Evolutionary conservation across 2,888 invertebrate genomes (phyloP).

Genomic region (Plagodis dolabraria): DNA sequence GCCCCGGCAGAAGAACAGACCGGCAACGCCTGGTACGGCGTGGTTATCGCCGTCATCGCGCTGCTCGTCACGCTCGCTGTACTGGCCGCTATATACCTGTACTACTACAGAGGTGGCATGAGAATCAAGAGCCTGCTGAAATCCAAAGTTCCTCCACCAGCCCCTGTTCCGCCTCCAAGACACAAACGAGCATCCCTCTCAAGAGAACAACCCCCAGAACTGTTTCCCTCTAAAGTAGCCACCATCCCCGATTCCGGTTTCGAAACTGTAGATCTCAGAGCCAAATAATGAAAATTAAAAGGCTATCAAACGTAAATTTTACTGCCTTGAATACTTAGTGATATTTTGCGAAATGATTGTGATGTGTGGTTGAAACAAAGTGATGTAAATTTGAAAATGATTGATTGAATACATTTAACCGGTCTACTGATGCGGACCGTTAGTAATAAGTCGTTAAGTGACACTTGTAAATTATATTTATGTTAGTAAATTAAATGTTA

Average conservation of each 20-base stretch:
- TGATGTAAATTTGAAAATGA: too few relatives aligned
- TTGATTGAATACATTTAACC: not conserved
- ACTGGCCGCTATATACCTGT: slow-evolving; percentile 88
- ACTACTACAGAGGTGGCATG: slow-evolving; percentile 90
- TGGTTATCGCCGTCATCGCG: slow-evolving; percentile 87
- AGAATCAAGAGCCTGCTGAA: slow-evolving; percentile 87
- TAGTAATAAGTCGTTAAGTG: slow-evolving; percentile 42
- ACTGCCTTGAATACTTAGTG: slow-evolving; percentile 46
- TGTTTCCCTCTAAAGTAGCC: slow-evolving; percentile 65
- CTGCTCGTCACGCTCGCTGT: slow-evolving; percentile 87
- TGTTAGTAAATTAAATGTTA: slow-evolving; percentile 65
- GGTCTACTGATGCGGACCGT: slow-evolving; percentile 33
- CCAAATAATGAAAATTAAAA: slow-evolving; percentile 49
- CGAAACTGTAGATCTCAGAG: slow-evolving; percentile 76
- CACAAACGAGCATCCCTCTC: slow-evolving; percentile 72
- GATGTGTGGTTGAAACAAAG: slow-evolving; percentile 38
- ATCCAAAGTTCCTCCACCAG: slow-evolving; percentile 64
- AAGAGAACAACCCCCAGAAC: slow-evolving; percentile 68
- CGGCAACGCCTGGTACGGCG: slow-evolving; percentile 80
- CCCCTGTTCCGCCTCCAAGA: slow-evolving; percentile 76
- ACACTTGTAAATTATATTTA: slow-evolving; percentile 72
- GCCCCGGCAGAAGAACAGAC: slow-evolving; percentile 73
- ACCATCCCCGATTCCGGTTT: slow-evolving; percentile 74
- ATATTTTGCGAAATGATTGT: slow-evolving; percentile 36
- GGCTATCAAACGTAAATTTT: slow-evolving; percentile 16